Base-by-base conservation (phyloP, 2,797 vertebrate species). In the Hippoglossus hippoglossus region DNA sequence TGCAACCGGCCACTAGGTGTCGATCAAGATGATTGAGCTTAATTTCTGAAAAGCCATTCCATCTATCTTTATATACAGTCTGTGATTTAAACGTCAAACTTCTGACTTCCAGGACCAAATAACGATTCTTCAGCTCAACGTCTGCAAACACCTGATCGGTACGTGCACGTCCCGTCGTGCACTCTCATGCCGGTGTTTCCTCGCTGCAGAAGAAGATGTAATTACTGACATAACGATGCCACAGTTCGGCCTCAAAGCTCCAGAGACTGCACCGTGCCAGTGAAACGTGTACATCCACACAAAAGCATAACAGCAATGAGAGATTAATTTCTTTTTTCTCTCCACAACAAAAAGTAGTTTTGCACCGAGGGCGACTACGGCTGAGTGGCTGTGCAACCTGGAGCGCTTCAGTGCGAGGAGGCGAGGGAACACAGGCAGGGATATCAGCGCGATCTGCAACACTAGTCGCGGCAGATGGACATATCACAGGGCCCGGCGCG, bases 381-480 rank as follows among this genome's bases (percentile, higher is more conserved):
- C 72, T 73, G 77, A 84, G 71, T 22, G 73, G 69, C 49, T 36
- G 18, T 57, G 70, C 75, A 80, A 77, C 85, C 77, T 82, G 75
- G 63, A 85, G 81, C 70, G 79, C 57, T 28, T 71, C 53, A 77
- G 72, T 11, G 72, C 71, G 82, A 75, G 86, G 85, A 77, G 87
- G 76, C 58, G 47, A 77, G 80, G 83, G 75, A 78, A 66, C 73
- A 28, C 31, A 18, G 52, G 47, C 47, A 58, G 78, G 75, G 77
- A 83, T 56, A 79, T 79, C 65, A 59, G 77, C 76, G 65, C 65
- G 84, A 78, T 82, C 77, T 78, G 86, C 86, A 84, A 83, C 84
- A 87, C 81, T 86, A 72, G 78, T 80, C 79, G 67, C 57, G 72
- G 82, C 90, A 91, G 90, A 91, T 91, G 88, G 90, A 87, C 83